Evolutionary conservation across 2,113 vertebrate species (phyloP).

Genomic region (Cheilinus undulatus): DNA sequence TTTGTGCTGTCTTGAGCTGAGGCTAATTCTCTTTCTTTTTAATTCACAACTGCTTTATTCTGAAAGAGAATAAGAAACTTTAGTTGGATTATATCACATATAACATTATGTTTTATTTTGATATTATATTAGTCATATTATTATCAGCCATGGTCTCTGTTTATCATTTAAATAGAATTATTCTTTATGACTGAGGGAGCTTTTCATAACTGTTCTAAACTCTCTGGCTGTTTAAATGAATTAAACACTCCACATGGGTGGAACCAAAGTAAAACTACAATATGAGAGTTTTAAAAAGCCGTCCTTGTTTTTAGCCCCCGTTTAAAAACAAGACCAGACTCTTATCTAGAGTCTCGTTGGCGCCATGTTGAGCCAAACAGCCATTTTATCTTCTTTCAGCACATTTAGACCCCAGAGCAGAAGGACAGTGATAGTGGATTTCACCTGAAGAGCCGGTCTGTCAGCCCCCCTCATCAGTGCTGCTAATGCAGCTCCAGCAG

Average conservation of each 20-base stretch:
- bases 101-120: too few species aligned
- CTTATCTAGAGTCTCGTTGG: constrained; percentile 21
- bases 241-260: background rate
- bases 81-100: too few species aligned
- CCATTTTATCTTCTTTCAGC: constrained; percentile 67
- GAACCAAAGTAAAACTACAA: background rate
- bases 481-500: constrained; percentile 49
- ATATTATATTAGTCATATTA: too few species aligned
- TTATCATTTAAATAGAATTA: too few species aligned
- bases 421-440: constrained; percentile 32
- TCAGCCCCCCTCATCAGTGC: constrained; percentile 44
- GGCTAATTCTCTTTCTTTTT: too few species aligned
- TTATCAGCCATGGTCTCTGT: too few species aligned
- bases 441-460: constrained; percentile 51
- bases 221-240: too few species aligned
- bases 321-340: background rate
- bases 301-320: background rate
- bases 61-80: too few species aligned
- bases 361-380: constrained; percentile 46
- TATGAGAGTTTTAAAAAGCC: background rate
- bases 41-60: too few species aligned
- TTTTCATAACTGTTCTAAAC: too few species aligned
- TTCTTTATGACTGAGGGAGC: too few species aligned
- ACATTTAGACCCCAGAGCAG: constrained; percentile 52
- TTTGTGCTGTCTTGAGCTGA: too few species aligned